Base-by-base conservation (phyloP, 2,113 vertebrate species). In the Gopherus evgoodei region DNA sequence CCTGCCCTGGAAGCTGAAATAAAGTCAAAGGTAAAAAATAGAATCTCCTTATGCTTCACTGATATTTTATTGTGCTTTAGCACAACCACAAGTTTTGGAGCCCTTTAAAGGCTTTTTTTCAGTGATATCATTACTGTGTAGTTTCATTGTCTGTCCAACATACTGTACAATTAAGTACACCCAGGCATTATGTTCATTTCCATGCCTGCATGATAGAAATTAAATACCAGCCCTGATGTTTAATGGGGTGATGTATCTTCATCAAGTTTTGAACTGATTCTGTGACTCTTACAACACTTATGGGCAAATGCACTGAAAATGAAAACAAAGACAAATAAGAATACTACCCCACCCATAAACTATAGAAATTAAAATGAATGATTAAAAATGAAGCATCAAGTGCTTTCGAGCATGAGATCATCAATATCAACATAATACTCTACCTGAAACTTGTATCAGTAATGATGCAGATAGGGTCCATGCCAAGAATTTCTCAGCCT, bases 141-240 rank as follows among this genome's bases (percentile, higher is more conserved):
- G 88, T 96, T 96, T 96, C 91, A 90, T 92, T 93, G 87, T 96
- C 85, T 95, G 92, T 90, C 81, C 53, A 78, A 82, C n/a, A 8
- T 94, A 53, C 19, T 90, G 83, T 83, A 90, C 38, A 89, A 78
- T 78, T 95, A 96, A 93, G 59, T 86, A 76, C 72, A 3, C 79
- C 86, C 85, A 90, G 49, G 16, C 57, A 91, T 59, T 44, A 49
- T 49, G 31, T 91, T 96, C 13, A 47, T 94, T 94, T 93, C 83
- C n/a, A 11, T 72, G 56, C 84, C 47, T 72, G 97, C 56, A 16
- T 91, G n/a, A 69, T 62, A 93, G 76, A 94, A 72, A 85, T 88
- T 87, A 91, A 94, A 92, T 83, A 86, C 31, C 52, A 85, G 31
- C 25, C 53, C 84, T 86, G 79, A 56, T 53, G 6, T 97, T 97